Evolutionary conservation across 2,888 invertebrate species (phyloP), one percentile per base, ranked within the genome.

Genomic region (Ellobium chinense): DNA sequence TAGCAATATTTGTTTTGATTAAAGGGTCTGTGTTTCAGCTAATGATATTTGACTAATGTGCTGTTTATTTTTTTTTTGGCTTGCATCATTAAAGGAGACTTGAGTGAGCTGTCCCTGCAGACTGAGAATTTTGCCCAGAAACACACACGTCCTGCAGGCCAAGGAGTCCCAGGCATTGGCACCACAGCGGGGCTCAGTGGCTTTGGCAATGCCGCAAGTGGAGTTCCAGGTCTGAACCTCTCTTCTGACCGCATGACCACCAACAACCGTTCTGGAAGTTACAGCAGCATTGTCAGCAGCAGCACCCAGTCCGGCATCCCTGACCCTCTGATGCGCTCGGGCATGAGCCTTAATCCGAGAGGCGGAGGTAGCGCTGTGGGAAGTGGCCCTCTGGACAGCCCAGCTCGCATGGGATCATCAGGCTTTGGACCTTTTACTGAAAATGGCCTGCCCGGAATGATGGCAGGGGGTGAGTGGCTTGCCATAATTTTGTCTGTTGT

Each of bases 211-310:
- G 29, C 36, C 34, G 29, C 58, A 14, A 27, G 9, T 21, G 31
- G 18, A 76, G 54, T 77, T 80, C 14, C 46, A 34, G 31, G 46
- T 56, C 84, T 73, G 29, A 77, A 85, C 60, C 83, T 87, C 72
- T 85, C 88, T 18, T 87, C 88, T 1, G 89, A 89, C 34, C 81
- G 85, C 2, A 82, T 90, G 63, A 85, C 86, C 37, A 85, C 85
- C 78, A 86, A 86, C 74, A 88, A 88, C 54, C 86, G 89, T 0
- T 88, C 88, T 18, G 78, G 78, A 79, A 90, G 89, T 82, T 91
- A 91, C 87, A 90, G 90, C 80, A 90, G 90, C 77, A 89, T 91
- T 36, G 91, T 91, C 75, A 90, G 89, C 82, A 89, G 84, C 82
- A 85, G 83, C 62, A 88, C 88, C 66, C 80, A 82, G 31, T 82